phyloP scores from a whole-genome alignment of 2,888 invertebrate species.

The Phengaris alcon region DNA sequence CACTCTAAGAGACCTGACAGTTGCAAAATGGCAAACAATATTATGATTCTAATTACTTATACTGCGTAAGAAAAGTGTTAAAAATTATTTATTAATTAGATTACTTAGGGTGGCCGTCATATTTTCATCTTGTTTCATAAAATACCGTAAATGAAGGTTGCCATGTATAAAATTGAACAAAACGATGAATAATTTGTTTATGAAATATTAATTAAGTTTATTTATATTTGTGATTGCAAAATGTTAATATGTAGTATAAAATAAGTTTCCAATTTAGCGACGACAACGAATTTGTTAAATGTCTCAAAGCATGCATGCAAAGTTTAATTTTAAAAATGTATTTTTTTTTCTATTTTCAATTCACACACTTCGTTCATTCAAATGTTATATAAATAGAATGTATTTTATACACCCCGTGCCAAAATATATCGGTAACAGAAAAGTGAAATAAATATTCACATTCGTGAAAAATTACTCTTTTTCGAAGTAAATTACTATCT shows the following conservation, averaged over 20 bases:
- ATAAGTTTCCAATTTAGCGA: slow-evolving; percentile 14
- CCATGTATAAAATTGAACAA: slow-evolving; percentile 25
- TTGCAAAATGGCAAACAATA: no score
- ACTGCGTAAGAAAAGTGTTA: no score
- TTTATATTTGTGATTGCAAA: neutral
- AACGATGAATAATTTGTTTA: neutral
- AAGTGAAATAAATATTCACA: slow-evolving; percentile 29
- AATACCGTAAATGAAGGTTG: slow-evolving; percentile 1
- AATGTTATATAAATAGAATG: slow-evolving; percentile 47
- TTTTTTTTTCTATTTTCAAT: neutral
- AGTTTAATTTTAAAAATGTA: neutral
- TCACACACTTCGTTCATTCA: neutral
- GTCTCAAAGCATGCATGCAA: neutral
- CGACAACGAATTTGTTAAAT: slow-evolving; percentile 14
- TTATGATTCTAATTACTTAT: no score
- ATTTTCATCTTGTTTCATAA: neutral
- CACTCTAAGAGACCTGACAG: no score
- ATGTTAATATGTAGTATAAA: slow-evolving; percentile 11
- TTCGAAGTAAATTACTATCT: slow-evolving; percentile 28
- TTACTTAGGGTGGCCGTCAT: no score
- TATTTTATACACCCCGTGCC: slow-evolving; percentile 64
- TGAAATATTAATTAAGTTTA: neutral
- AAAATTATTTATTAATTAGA: no score
- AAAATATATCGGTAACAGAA: slow-evolving; percentile 47
- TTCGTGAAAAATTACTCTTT: neutral